Base-by-base conservation (phyloP, 1,140 invertebrate genomes). In the Cotesia glomerata region DNA sequence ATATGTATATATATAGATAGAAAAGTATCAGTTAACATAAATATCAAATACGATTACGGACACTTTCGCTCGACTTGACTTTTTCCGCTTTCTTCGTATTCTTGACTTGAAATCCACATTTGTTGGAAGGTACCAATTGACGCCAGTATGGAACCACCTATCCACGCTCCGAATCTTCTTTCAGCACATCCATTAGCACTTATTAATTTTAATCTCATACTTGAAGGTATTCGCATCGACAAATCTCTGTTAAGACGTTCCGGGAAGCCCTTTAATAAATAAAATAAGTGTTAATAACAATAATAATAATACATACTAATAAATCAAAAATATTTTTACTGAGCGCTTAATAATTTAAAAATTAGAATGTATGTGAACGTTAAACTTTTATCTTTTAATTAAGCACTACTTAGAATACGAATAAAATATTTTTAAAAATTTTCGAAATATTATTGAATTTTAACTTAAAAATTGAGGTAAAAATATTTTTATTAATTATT, bases 81-180 rank as follows among this genome's bases (percentile, higher is more conserved):
- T 80, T 95, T 95, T 3, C 95, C 95, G 35, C 90, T 91, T 83
- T 97, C 95, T 77, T 96, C 94, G 85, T 96, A 97, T 84, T 97
- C 95, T 82, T 95, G 94, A 83, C 93, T 94, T 2, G 93, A 95
- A 67, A 97, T 94, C 95, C 95, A 97, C 91, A 96, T 93, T 85
- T 96, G 94, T 82, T 97, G 95, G 84, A 97, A 97, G n/a, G 94
- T 93, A 35, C 94, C 94, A 77, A 97, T 89, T 9, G 95, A 97
- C 4, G 93, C 95, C 58, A 97, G 87, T 82, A 97, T 97, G 0
- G 95, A 96, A 14, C 95, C 95, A 58, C 95, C 95, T 75, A 96
- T 96, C 95, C 95, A 97, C n/a, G 95, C 92, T 52, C 94, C 95
- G 86, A 95, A 97, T 79, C 93, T 87, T 75, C 95, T 86, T 85